These are phyloP conservation scores for Megaceryle maxima DNA, from an alignment of 2,113 vertebrate species.

Conservation along the genomic window DNA sequence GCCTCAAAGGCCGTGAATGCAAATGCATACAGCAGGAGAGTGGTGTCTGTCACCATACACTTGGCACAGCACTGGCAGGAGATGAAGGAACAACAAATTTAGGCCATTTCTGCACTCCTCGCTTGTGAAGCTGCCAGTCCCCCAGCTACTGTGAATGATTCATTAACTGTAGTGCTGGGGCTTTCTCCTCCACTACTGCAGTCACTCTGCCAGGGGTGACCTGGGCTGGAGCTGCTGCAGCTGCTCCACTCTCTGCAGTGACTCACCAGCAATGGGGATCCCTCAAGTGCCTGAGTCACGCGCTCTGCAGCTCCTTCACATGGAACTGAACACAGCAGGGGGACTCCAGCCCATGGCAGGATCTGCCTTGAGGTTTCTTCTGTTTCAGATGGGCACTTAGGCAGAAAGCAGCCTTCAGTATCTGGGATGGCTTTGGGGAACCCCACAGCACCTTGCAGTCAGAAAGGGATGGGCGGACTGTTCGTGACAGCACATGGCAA, in stretches of 20 bases:
- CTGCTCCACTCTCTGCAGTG: neutral
- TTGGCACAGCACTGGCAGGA: fast-evolving
- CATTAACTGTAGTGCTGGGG: neutral
- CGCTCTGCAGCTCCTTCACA: neutral
- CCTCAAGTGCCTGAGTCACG: fast-evolving
- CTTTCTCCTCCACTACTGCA: fast-evolving
- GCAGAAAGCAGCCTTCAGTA: fast-evolving
- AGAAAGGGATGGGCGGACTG: too few relatives aligned
- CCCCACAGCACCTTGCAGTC: too few relatives aligned
- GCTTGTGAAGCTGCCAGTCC: fast-evolving
- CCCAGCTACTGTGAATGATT: neutral
- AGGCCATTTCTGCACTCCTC: neutral
- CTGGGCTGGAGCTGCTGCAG: neutral
- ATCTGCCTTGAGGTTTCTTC: neutral
- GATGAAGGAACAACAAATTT: fast-evolving
- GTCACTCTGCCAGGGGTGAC: neutral
- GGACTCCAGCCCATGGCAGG: neutral
- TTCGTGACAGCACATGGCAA: too few relatives aligned
- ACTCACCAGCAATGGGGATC: fast-evolving
- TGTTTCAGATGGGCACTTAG: neutral
- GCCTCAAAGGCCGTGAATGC: neutral
- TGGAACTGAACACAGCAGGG: fast-evolving
- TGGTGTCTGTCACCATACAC: neutral
- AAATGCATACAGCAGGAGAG: neutral
- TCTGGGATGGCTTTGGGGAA: neutral